Evolutionary conservation across 92 coral and sea anemone species (phyloP), one percentile per base, ranked within the genome.

Genomic region (Palythoa grandiflora): DNA sequence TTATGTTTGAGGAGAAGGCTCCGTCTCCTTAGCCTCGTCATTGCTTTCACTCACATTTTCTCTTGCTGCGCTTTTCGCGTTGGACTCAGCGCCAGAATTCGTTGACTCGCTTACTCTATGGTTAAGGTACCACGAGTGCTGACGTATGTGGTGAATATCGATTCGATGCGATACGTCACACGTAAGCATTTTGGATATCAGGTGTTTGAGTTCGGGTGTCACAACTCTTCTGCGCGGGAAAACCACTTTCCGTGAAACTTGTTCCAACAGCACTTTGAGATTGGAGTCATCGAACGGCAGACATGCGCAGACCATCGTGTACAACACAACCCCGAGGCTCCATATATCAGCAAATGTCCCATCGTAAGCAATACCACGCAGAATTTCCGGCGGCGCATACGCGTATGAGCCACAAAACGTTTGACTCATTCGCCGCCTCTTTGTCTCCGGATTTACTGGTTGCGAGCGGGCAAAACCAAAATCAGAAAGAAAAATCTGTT

Each of bases 331-430:
- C 3, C 99, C 99, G 51, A 97, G 84, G 79, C 99, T 97, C 99
- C 99, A 97, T 39, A 97, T 94, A 80, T 97, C 99, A 35, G 99
- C 95, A 83, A 92, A 80, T 1, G 99, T 97, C 51, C 99, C 99
- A 68, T 97, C 99, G 75, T 97, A 97, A 12, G 99, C 98, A 61
- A 95, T 91, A 54, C 99, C 99, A 7, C 98, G 98, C 54, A 97
- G 76, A 68, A 97, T 97, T 68, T 97, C 99, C 15, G 99, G 99
- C 3, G 99, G 99, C 10, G 99, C 99, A 79, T 97, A 97, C 2
- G 99, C 99, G 77, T 97, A 97, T 0, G 99, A 97, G 2, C 99
- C 99, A 66, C 99, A 97, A 63, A 95, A 97, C 80, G 99, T 97
- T 68, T 87, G 94, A 83, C 99, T 97, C 65, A 95, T 80, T n/a